Evolutionary conservation across 2,113 vertebrate genomes (phyloP).

Genomic region (human): GRCh38 chrX:117099001-117099500

Average conservation of each 20-base stretch:
- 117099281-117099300: background rate
- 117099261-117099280: background rate
- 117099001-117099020: background rate
- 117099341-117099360: background rate
- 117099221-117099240: background rate
- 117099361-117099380: background rate
- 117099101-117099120: background rate
- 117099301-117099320: background rate
- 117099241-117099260: background rate
- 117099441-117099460: conserved; percentile 54
- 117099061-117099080: background rate
- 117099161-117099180: background rate
- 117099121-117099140: background rate
- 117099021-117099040: background rate
- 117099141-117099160: background rate
- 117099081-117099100: background rate
- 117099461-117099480: conserved; percentile 35
- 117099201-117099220: background rate
- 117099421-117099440: background rate
- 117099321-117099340: background rate
- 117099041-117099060: background rate
- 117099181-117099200: background rate
- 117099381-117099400: conserved; percentile 3
- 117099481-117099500: conserved; percentile 66
- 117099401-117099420: background rate